Percentiles rank a stretch among this genome's conserved stretches.
Conservation (phyloP, 1,140 invertebrate genomes). For the Neotoxoptera formosana region DNA sequence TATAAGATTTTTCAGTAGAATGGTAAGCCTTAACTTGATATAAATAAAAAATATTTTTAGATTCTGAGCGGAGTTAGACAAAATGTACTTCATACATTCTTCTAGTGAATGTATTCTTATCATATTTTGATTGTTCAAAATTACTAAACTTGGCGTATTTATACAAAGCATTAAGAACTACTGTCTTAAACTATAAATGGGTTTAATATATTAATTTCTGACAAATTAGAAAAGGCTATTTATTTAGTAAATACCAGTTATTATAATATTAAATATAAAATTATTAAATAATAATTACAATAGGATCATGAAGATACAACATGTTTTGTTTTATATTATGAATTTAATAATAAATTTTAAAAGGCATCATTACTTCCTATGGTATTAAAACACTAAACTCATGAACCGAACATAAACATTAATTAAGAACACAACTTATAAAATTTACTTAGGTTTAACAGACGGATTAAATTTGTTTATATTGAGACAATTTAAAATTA, state of each 20-base stretch:
- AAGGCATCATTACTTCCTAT: not conserved
- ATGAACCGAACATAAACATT: slow-evolving; percentile 33
- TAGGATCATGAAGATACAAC: not conserved
- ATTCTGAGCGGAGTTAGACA: not conserved
- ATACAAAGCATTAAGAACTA: not conserved
- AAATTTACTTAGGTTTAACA: slow-evolving; percentile 24
- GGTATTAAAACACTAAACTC: not conserved
- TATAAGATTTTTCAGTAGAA: too few species aligned
- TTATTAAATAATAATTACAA: slow-evolving; percentile 5
- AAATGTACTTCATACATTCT: not conserved
- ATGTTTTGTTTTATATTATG: not conserved
- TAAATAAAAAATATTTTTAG: too few species aligned
- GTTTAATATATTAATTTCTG: not conserved
- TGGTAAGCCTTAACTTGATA: too few species aligned
- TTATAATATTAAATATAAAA: not conserved
- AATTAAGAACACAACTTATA: slow-evolving; percentile 37
- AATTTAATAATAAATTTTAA: slow-evolving; percentile 26
- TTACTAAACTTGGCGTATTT: not conserved
- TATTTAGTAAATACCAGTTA: slow-evolving; percentile 7
- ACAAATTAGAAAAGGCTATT: slow-evolving; percentile 14
- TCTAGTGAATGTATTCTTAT: not conserved
- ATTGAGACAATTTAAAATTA: slow-evolving; percentile 24
- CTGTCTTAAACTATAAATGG: not conserved
- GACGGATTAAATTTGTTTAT: not conserved
- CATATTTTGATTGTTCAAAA: not conserved